Evolutionary conservation across 53 echinoderm and acorn worm genomes (phyloP), one percentile per base, ranked within the genome.

Genomic region (Arbacia lixula): DNA sequence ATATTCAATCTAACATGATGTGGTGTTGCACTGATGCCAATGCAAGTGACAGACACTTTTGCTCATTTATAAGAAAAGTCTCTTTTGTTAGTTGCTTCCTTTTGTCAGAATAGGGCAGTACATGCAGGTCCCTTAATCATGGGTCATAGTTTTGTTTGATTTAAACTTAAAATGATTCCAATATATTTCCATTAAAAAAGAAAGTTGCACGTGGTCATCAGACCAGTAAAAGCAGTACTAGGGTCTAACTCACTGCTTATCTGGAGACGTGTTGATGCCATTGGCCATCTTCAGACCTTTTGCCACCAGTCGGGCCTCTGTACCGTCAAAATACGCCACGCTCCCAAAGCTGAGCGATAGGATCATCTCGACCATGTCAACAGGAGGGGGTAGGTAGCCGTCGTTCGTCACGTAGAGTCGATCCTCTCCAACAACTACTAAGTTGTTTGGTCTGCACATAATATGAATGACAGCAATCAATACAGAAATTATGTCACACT

Each of bases 401-500:
- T 88, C 90, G 33, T 93, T 93, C 12, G 88, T 85, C 58, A 85
- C 68, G 85, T 95, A 95, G 72, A 95, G 93, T 1, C 50, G 53
- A 24, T 69, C 39, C 41, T 72, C 84, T 76, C 91, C 86, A 5
- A 68, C 68, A 2, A 86, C 86, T 12, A 91, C 68, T 4, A 95
- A 28, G 74, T 91, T 85, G 50, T 95, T 95, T 3, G 90, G 88
- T 50, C 89, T 91, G 54, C 22, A 16, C 54, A 68, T 28, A 66
- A 54, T 25, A 58, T 58, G 25, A 21, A 22, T 10, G 62, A 28
- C 8, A 40, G 63, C 20, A 10, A 56, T 2, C 55, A 0, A 14
- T 46, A 10, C 46, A 46, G 14, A 10, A 10, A 10, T 8, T 46
- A 10, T 46, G 8, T 14, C 14, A 46, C 8, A 46, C 46, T 10